phyloP scores from a whole-genome alignment of 1,140 invertebrate genomes.

The Anastatus disparis region DNA sequence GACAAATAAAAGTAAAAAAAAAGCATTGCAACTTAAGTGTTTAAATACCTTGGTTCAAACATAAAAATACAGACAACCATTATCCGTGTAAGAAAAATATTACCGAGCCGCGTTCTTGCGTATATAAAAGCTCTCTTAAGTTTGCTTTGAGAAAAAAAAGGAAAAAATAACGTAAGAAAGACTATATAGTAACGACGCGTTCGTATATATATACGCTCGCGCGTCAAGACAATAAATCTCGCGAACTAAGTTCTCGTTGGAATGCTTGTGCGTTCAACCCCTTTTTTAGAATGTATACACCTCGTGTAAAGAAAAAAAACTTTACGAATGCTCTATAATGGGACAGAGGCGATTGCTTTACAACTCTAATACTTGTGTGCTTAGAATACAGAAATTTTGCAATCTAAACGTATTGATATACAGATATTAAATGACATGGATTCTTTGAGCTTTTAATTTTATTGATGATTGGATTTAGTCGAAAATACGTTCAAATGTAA shows the following conservation, averaged over 20 bases:
- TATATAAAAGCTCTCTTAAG: neutral
- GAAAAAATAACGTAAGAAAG: neutral
- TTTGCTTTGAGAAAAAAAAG: neutral
- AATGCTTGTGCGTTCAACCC: neutral
- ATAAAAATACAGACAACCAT: neutral
- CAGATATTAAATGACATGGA: too few relatives aligned
- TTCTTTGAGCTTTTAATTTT: too few relatives aligned
- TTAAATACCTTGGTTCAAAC: neutral
- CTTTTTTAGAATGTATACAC: neutral
- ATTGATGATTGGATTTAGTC: too few relatives aligned
- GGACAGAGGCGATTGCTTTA: neutral
- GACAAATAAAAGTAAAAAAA: slow-evolving; percentile 1
- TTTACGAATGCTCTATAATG: too few relatives aligned
- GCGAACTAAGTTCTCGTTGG: slow-evolving; percentile 1
- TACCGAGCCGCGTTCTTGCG: neutral
- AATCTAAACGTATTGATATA: too few relatives aligned
- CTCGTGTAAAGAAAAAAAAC: neutral
- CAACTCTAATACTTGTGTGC: too few relatives aligned
- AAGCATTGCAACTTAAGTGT: neutral
- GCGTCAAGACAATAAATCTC: slow-evolving; percentile 33
- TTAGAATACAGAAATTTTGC: slow-evolving; percentile 16
- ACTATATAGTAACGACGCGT: neutral
- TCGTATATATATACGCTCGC: neutral
- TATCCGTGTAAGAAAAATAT: slow-evolving; percentile 6
- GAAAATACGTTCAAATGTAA: too few relatives aligned